Percentiles rank a stretch among this genome's conserved stretches.
Conservation (phyloP, 2,888 invertebrate species). For the Dicyrtoma fusca region DNA sequence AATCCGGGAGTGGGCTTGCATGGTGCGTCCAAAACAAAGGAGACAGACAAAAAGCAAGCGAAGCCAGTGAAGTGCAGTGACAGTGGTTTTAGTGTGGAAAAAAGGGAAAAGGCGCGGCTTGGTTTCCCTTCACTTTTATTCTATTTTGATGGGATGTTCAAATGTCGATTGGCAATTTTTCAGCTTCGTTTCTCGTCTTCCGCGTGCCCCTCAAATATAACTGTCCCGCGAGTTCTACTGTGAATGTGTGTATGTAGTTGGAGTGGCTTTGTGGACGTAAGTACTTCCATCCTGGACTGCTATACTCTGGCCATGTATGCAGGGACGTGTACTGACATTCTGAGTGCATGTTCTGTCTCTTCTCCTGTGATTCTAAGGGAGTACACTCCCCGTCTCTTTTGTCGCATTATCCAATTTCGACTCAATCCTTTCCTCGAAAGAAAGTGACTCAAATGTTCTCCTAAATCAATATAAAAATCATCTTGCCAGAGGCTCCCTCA, state of each 20-base stretch:
- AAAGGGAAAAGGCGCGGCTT: background rate
- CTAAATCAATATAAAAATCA: slow-evolving; percentile 29
- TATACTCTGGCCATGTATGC: no score
- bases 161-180: slow-evolving; percentile 30
- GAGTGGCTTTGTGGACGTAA: no score
- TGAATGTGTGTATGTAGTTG: no score
- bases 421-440: slow-evolving; percentile 19
- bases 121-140: slow-evolving; percentile 19
- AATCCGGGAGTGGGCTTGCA: no score
- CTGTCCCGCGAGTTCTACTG: background rate
- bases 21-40: no score
- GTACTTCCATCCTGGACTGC: no score
- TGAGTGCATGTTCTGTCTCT: no score
- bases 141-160: slow-evolving; percentile 28
- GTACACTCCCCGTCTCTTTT: slow-evolving; percentile 11
- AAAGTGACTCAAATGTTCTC: slow-evolving; percentile 22
- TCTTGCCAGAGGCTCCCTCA: slow-evolving; percentile 19
- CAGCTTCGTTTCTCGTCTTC: slow-evolving; percentile 13
- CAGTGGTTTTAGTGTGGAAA: background rate
- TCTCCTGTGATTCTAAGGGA: background rate
- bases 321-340: no score
- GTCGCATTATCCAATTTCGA: slow-evolving; percentile 25
- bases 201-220: background rate
- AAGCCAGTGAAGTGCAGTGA: no score
- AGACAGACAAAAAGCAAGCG: no score